Base-by-base conservation (phyloP, 92 coral and sea anemone species). In the Palythoa grandiflora region DNA sequence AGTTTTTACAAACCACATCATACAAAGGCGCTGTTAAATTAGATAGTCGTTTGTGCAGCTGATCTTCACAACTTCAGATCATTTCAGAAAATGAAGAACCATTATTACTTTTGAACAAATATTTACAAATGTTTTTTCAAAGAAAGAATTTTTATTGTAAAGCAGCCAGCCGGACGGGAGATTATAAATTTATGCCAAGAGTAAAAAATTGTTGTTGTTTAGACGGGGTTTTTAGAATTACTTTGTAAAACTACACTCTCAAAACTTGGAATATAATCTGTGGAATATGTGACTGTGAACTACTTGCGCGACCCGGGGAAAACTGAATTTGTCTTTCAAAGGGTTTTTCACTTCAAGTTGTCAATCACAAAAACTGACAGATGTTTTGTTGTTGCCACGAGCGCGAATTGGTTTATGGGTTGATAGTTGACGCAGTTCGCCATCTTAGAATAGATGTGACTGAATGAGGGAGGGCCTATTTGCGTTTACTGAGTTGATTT, bases 331-430 rank as follows among this genome's bases (percentile, higher is more conserved):
- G 86, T 68, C 71, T 68, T 40, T 48, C 20, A 2, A 68, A 81
- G 63, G 73, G 86, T 19, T 81, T 78, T 66, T 20, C 74, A 65
- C 86, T 81, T 81, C 39, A 68, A 81, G 8, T 15, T 81, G 86
- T 35, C 86, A 81, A 81, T 79, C 84, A 79, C 11, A 79, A 47
- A 61, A 47, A 40, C 17, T 40, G 84, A 79, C 84, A 79, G 73
- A 20, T 35, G 5, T 21, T 35, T 81, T 81, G 86, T 81, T 81
- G 86, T 52, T 53, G 86, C 86, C 75, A 81, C 86, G 47, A 59
- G 86, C 86, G 38, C 86, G 86, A 81, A 81, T 81, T 81, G 86
- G 86, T 81, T 81, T 81, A 81, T 81, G 86, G 86, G 86, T 48
- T 81, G 47, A n/a, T 81, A 81, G 66, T 81, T 81, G 86, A 81